Base-by-base conservation (phyloP, 2,113 vertebrate species). In the Pygoscelis antarcticus region DNA sequence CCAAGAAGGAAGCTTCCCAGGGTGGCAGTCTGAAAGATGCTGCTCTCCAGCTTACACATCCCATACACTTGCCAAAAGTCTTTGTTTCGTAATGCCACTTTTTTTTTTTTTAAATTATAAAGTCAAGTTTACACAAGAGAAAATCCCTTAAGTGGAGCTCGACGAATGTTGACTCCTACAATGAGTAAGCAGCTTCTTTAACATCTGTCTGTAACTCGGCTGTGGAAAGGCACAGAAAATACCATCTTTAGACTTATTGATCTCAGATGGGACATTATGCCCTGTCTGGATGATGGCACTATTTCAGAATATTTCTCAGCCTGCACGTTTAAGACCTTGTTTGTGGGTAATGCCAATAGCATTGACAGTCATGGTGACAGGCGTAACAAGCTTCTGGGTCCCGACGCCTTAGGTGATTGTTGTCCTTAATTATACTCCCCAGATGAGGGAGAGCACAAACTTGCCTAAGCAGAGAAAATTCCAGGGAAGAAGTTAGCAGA, bases 51-150 rank as follows among this genome's bases (percentile, higher is more conserved):
- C 87, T 96, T 89, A 75, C 69, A 7, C 93, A 86, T 94, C 84
- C 91, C 68, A 3, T 40, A 23, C 7, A n/a, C 60, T 96, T 97
- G 95, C 92, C 92, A 97, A 97, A 97, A 97, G 69, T 66, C 80
- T 87, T 97, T 97, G 87, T 97, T 98, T 98, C 94, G 83, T 96
- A 98, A 94, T 36, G 42, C 85, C 34, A 4, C 34, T 92, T 81
- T 29, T 55, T 66, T 52, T 93, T 77, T 93, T 60, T 66, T n/a
- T 83, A 5, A 89, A 91, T 92, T 82, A 61, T 85, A 84, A 96
- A 98, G 90, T 98, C 93, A 98, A 60, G 93, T 98, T 98, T 97
- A 96, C 88, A 95, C 86, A 97, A 52, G 92, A 97, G 90, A 93
- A 97, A 97, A 97, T 95, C 86, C 95, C 70, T 96, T 97, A 96